Base-by-base conservation (phyloP, 2,888 invertebrate species). In the Fabriciana adippe region DNA sequence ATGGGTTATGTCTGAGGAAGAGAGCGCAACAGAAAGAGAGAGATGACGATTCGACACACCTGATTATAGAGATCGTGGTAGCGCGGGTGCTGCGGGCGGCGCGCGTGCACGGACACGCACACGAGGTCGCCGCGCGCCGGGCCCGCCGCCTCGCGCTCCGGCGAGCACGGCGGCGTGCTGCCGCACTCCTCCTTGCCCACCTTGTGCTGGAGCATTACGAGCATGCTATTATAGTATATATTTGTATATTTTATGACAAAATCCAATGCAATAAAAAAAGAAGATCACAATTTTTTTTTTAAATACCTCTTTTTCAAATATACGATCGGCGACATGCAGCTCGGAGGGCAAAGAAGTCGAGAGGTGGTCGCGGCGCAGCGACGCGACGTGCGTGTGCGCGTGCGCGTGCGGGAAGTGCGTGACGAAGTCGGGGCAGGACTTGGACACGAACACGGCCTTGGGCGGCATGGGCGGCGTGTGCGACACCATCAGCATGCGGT, bases 401-500 rank as follows among this genome's bases (percentile, higher is more conserved):
- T 73, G 16, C 77, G 13, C 67, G 60, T 63, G 64, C 16, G 72
- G 76, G 68, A 73, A 78, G 71, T 77, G 80, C 56, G 83, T 78
- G 60, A 82, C 80, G 76, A 97, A 93, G 86, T 96, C 94, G 0
- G 98, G 97, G 81, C 97, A 97, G 0, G 98, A 98, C 75, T 94
- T 94, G 11, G 97, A 97, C 71, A 96, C 90, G 85, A 94, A 95
- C 66, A 92, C 85, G 6, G 93, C 89, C 74, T 83, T 92, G 74
- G 82, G 89, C 76, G 82, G 90, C 83, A 81, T 89, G 82, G 74
- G 93, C 69, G 88, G 86, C 71, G 89, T 81, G 88, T 92, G 95
- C 0, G 97, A 97, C 71, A 96, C 94, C 84, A 98, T 96, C 94
- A 98, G 96, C 82, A 95, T 95, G 48, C 98, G 94, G 87, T 97